Base-by-base conservation (phyloP, 2,797 vertebrate genomes). In the Mus caroli region DNA sequence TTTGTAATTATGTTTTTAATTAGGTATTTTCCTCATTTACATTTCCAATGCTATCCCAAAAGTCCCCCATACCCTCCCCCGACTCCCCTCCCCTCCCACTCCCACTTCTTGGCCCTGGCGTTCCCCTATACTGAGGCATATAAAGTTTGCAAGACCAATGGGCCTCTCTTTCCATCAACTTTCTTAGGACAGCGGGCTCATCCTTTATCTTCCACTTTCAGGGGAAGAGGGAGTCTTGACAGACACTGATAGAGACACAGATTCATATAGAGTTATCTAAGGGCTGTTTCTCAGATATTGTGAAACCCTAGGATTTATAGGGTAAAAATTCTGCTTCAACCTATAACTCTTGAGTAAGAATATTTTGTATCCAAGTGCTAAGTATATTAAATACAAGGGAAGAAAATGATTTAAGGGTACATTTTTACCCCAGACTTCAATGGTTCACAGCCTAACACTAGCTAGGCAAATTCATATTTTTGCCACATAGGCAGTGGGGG, bases 141-240 rank as follows among this genome's bases (percentile, higher is more conserved):
- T 43, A 43, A 43, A 43, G 3, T 43, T 43, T 43, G 43, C 43
- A 43, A 43, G 43, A 43, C 43, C 43, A 43, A 43, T 43, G 43
- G 43, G 43, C 43, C 43, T 43, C 43, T 43, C 43, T 43, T 43
- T 43, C 43, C 46, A 46, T 46, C 0, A 20, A 31, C 12, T 56
- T 92, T 88, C 43, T 37, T 83, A 96, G 50, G 69, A 91, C 10
- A 92, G 92, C 10, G 62, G 54, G 88, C 22, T 43, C 91, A 58
- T 28, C 0, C 8, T n/a, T n/a, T 28, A 12, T 50, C 40, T 46
- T 40, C 8, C 37, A 34, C 58, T 60, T 90, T 50, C 60, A 28
- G 54, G 82, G 71, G 91, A 90, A 78, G 76, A 31, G 0, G 15
- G 19, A 40, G 15, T 1, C 0, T 10, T 83, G 0, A 40, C 79